Conservation (phyloP, 2,113 vertebrate species). For the Alligator sinensis region DNA sequence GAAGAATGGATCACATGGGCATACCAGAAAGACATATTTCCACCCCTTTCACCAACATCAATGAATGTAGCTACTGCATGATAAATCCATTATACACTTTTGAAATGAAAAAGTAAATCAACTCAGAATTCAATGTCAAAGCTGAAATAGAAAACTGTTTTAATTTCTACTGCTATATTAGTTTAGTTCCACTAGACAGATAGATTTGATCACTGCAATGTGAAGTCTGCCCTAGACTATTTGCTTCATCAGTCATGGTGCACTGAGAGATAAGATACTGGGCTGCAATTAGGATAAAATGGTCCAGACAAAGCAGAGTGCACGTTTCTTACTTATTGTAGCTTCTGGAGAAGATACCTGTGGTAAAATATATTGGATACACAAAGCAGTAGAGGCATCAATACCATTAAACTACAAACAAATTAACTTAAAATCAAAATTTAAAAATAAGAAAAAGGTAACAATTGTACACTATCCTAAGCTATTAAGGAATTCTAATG, state of each 20-base stretch:
- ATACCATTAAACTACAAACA: background rate
- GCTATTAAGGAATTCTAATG: background rate
- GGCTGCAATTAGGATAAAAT: conserved; percentile 4
- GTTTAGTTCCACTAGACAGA: background rate
- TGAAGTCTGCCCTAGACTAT: conserved; percentile 35
- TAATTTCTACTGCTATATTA: background rate
- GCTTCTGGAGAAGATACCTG: background rate
- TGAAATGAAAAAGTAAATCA: background rate
- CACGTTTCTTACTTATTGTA: conserved; percentile 36
- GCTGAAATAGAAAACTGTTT: conserved; percentile 22
- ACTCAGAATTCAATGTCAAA: background rate
- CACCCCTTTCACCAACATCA: background rate
- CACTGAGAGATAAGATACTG: conserved; percentile 28
- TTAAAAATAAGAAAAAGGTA: background rate
- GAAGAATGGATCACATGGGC: background rate
- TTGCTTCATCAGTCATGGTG: conserved; percentile 20
- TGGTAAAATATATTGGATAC: background rate
- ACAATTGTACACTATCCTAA: background rate
- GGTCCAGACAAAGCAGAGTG: background rate
- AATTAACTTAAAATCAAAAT: conserved; percentile 4
- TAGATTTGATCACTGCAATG: conserved; percentile 13
- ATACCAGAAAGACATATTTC: background rate
- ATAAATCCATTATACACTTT: background rate
- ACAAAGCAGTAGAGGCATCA: background rate
- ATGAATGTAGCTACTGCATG: background rate